Percentiles rank a stretch among this genome's conserved stretches.
Evolutionary conservation across 1,140 invertebrate genomes (phyloP).

Genomic region (Calycopis cecrops): DNA sequence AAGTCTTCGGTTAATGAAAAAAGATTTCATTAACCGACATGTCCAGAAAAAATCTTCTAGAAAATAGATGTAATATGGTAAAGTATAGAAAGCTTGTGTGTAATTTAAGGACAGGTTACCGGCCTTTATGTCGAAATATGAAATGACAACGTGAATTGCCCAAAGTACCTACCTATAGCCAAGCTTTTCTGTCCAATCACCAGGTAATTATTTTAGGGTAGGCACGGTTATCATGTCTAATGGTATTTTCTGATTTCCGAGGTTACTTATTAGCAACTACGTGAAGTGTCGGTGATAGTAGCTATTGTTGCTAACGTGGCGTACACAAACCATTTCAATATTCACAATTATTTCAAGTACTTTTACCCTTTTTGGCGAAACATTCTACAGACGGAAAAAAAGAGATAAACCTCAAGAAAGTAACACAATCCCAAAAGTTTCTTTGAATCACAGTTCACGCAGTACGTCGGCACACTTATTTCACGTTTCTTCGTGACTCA

Average conservation of each 20-base stretch:
- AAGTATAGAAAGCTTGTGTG: not conserved
- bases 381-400: not conserved
- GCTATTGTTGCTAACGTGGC: not conserved
- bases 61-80: not conserved
- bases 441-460: conserved; percentile 2
- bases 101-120: not conserved
- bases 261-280: too few species aligned
- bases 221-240: too few species aligned
- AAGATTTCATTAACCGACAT: not conserved
- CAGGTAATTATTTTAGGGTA: too few species aligned
- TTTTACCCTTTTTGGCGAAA: not conserved
- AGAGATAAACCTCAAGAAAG: not conserved
- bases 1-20: too few species aligned
- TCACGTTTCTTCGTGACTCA: conserved; percentile 25
- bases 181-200: too few species aligned
- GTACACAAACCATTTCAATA: not conserved
- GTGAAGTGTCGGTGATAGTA: too few species aligned
- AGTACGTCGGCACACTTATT: conserved; percentile 31
- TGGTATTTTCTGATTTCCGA: too few species aligned
- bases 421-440: not conserved
- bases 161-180: too few species aligned
- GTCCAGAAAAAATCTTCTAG: not conserved
- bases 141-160: too few species aligned
- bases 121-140: too few species aligned
- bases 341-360: not conserved